Evolutionary conservation across 2,888 invertebrate genomes (phyloP), one percentile per base, ranked within the genome.

Genomic region (Drosophila prostipennis): DNA sequence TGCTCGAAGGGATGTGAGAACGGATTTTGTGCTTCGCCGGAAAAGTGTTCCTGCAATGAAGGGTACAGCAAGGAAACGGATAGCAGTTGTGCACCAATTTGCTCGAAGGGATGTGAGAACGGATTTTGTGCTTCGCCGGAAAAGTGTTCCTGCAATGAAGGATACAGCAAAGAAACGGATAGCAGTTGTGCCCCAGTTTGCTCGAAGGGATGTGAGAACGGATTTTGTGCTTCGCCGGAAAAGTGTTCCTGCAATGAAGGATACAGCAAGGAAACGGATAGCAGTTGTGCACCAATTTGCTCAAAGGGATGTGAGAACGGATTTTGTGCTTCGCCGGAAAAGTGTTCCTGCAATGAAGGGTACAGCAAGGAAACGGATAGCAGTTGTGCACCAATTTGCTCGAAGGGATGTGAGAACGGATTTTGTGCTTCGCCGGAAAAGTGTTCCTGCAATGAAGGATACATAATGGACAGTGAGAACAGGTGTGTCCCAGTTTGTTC

Each of bases 101-200:
- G 63, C 13, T 2, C 42, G 1, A 23, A 6, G 0, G 61, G 16
- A 7, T 61, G 61, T 6, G 23, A 59, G 34, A 61, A 58, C 3
- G 60, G 63, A n/a, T 60, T 14, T 13, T 63, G 61, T 14, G 13
- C 37, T 34, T 40, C 67, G 0, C 64, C 46, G 68, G 86, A 32
- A 34, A 34, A 26, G 1, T 70, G 70, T 19, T 43, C 54, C 6
- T 70, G 70, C 48, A 3, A 52, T 2, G 8, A 42, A 5, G 70
- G 58, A 13, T 52, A 52, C 6, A 6, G 6, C 0, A 45, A 5
- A 13, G 14, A 32, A 0, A n/a, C 3, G 13, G 59, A 51, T 8
- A 51, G 6, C 37, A 74, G 11, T 0, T 77, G 77, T 40, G 7
- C 5, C 2, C 70, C 77, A 0, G 8, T 52, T 0, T 76, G 74